Conservation (phyloP, 2,888 invertebrate genomes). For the Epinotia nisella region DNA sequence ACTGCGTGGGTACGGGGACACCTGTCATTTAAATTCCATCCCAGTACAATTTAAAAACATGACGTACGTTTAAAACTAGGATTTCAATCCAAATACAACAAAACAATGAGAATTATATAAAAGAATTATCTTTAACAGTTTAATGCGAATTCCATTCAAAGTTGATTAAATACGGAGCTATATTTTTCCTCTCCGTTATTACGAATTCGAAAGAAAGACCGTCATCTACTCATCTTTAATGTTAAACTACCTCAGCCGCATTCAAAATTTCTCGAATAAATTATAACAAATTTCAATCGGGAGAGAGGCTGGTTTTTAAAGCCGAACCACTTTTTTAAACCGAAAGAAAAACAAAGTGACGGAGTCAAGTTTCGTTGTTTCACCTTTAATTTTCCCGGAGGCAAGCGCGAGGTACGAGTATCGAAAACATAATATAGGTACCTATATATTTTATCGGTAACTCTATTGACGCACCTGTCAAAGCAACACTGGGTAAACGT, state of each 20-base stretch:
- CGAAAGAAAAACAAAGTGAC: slow-evolving; percentile 32
- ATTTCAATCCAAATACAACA: not conserved
- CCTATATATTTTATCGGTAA: slow-evolving; percentile 26
- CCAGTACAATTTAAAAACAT: not conserved
- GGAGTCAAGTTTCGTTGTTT: slow-evolving; percentile 16
- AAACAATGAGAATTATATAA: not conserved
- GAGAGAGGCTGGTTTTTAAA: slow-evolving; percentile 27
- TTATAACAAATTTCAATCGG: slow-evolving; percentile 31
- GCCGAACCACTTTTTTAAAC: slow-evolving; percentile 34
- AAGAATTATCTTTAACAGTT: slow-evolving; percentile 28
- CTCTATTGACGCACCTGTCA: slow-evolving; percentile 35
- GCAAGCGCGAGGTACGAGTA: slow-evolving; percentile 13
- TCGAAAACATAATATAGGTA: slow-evolving; percentile 24
- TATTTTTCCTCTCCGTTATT: slow-evolving; percentile 35
- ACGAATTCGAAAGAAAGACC: slow-evolving; percentile 29
- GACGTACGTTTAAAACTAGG: not conserved
- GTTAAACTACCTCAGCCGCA: slow-evolving; percentile 20
- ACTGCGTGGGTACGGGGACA: not conserved
- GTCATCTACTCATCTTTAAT: slow-evolving; percentile 29
- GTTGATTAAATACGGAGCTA: not conserved
- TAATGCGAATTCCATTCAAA: slow-evolving; percentile 21
- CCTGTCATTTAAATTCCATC: too few relatives aligned
- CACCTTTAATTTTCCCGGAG: slow-evolving; percentile 23
- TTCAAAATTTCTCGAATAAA: slow-evolving; percentile 37
- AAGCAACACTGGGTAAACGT: slow-evolving; percentile 33